Evolutionary conservation across 2,113 vertebrate species (phyloP).

Genomic region (Narcine bancroftii): DNA sequence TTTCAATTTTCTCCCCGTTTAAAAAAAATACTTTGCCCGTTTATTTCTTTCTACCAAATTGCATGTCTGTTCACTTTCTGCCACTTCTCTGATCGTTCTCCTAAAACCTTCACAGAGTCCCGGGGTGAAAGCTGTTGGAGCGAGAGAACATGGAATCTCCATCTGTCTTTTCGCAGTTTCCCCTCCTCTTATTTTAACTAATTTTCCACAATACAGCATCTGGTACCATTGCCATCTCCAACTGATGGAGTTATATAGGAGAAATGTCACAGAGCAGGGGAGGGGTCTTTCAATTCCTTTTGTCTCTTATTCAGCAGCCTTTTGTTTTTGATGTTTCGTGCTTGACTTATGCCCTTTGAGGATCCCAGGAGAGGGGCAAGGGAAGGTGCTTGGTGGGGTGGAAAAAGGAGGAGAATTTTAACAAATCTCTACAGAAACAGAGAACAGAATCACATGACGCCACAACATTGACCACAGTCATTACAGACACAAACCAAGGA

Average conservation of each 20-base stretch:
- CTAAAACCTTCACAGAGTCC: too few relatives aligned
- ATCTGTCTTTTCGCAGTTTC: not conserved
- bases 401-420: slow-evolving; percentile 45
- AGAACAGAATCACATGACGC: slow-evolving; percentile 83
- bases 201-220: not conserved
- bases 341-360: not conserved
- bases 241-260: not conserved
- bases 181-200: not conserved
- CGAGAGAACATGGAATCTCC: not conserved
- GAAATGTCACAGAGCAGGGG: not conserved
- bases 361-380: slow-evolving; percentile 41
- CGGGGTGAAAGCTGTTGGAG: not conserved
- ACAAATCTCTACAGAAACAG: slow-evolving; percentile 68
- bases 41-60: too few relatives aligned
- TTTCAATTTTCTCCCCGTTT: too few relatives aligned
- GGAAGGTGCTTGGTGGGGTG: slow-evolving; percentile 35
- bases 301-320: not conserved
- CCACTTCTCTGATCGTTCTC: too few relatives aligned
- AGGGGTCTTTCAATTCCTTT: not conserved
- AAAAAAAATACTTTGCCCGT: too few relatives aligned
- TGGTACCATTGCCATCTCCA: not conserved
- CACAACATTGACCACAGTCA: slow-evolving; percentile 47
- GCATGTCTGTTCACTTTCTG: too few relatives aligned
- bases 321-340: not conserved
- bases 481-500: slow-evolving; percentile 55